Evolutionary conservation across 2,888 invertebrate genomes (phyloP).

Genomic region (Andrena dorsata): DNA sequence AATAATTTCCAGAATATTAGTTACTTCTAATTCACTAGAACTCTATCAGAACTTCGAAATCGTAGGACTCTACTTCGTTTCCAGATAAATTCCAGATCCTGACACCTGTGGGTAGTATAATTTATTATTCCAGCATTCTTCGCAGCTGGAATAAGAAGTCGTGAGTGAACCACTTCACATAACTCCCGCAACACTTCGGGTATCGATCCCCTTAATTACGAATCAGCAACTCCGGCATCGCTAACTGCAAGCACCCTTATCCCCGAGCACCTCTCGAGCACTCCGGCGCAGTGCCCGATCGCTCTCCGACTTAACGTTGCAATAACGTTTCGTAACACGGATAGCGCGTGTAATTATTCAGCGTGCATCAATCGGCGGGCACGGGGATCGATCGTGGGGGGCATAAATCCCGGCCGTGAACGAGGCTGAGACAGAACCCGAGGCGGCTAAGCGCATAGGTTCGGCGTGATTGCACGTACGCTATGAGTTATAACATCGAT

Average conservation of each 20-base stretch:
- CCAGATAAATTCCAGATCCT: too few relatives aligned
- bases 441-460: slow-evolving; percentile 40
- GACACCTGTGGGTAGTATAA: too few relatives aligned
- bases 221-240: neutral
- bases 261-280: neutral
- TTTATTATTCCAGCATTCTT: too few relatives aligned
- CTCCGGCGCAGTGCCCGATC: neutral
- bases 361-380: slow-evolving; percentile 14
- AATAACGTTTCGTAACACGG: slow-evolving; percentile 5
- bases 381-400: slow-evolving; percentile 9
- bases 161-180: too few relatives aligned
- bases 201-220: neutral
- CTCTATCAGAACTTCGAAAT: too few relatives aligned
- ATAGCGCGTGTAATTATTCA: slow-evolving; percentile 22
- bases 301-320: slow-evolving; percentile 11
- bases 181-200: neutral
- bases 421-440: slow-evolving; percentile 38
- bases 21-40: too few relatives aligned
- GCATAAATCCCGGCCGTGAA: slow-evolving; percentile 42
- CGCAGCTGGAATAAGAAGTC: too few relatives aligned
- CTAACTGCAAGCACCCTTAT: neutral
- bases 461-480: slow-evolving; percentile 48
- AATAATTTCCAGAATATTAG: too few relatives aligned
- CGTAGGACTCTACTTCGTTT: too few relatives aligned
- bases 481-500: slow-evolving; percentile 54